A percentile compares a stretch with the other conserved stretches of the same genome.
These are phyloP conservation scores for Origma solitaria DNA, from an alignment of 2,113 vertebrate species.

Conservation along the genomic window DNA sequence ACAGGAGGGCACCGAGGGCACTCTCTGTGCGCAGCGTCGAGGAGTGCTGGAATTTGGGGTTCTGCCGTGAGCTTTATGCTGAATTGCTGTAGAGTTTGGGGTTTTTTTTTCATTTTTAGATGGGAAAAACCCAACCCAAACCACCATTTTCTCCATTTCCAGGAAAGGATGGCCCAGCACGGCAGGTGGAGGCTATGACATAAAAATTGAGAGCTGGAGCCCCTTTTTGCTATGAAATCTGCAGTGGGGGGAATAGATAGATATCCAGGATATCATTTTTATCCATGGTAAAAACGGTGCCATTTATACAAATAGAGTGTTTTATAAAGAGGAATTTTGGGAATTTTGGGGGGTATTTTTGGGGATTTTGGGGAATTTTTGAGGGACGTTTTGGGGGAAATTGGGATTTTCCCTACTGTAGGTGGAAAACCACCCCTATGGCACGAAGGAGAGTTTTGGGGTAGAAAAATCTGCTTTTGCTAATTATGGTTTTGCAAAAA, in stretches of 20 bases:
- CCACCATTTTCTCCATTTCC: fast-evolving
- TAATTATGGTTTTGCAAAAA: background rate
- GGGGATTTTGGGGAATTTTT: no score
- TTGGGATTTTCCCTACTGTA: background rate
- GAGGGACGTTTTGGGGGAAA: no score
- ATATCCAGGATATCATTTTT: background rate
- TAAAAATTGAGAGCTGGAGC: background rate
- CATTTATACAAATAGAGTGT: no score
- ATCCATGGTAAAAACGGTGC: no score
- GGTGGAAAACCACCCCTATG: fast-evolving
- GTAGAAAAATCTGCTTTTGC: background rate
- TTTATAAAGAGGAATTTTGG: no score
- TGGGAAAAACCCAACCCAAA: background rate
- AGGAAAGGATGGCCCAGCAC: fast-evolving
- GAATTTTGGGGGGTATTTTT: no score
- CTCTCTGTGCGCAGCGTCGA: fast-evolving
- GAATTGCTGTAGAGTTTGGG: background rate
- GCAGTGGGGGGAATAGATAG: background rate
- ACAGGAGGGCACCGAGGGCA: background rate
- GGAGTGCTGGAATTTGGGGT: background rate
- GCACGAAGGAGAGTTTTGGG: background rate
- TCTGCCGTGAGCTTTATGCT: background rate
- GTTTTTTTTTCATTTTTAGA: background rate
- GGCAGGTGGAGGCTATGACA: background rate
- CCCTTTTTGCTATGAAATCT: background rate